These are phyloP conservation scores for Apamea epomidion DNA, from an alignment of 2,888 invertebrate genomes.

Conservation along the genomic window DNA sequence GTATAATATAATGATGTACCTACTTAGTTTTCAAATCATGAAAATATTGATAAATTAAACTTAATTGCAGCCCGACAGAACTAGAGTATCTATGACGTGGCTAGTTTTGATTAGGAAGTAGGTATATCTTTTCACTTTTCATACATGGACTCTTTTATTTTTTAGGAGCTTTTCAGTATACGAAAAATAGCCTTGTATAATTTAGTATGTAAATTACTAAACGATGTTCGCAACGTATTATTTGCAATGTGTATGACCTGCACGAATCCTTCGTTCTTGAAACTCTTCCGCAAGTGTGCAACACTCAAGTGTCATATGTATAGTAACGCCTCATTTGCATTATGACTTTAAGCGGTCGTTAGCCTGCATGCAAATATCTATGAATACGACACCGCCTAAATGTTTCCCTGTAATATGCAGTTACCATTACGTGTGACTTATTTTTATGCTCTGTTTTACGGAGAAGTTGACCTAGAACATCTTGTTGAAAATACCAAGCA, in stretches of 20 bases:
- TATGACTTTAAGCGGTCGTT: slow-evolving; percentile 54
- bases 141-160: not conserved
- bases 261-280: slow-evolving; percentile 52
- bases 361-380: slow-evolving; percentile 58
- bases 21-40: not conserved
- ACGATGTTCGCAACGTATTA: slow-evolving; percentile 22
- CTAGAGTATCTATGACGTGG: not conserved
- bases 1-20: not conserved
- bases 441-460: slow-evolving; percentile 16
- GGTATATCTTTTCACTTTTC: not conserved
- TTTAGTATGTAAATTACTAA: slow-evolving; percentile 1
- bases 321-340: slow-evolving; percentile 51
- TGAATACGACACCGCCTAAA: slow-evolving; percentile 36
- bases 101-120: not conserved
- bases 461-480: slow-evolving; percentile 5
- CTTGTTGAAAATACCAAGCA: no score
- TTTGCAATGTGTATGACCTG: slow-evolving; percentile 37
- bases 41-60: not conserved
- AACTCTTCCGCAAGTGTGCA: slow-evolving; percentile 57
- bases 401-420: slow-evolving; percentile 26
- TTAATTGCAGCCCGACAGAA: not conserved
- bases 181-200: not conserved
- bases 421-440: slow-evolving; percentile 5
- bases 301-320: slow-evolving; percentile 38
- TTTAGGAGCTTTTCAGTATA: not conserved